A percentile compares a stretch with the other conserved stretches of the same genome.
phyloP scores from a whole-genome alignment of 2,797 vertebrate genomes.

The Anomalospiza imberbis region DNA sequence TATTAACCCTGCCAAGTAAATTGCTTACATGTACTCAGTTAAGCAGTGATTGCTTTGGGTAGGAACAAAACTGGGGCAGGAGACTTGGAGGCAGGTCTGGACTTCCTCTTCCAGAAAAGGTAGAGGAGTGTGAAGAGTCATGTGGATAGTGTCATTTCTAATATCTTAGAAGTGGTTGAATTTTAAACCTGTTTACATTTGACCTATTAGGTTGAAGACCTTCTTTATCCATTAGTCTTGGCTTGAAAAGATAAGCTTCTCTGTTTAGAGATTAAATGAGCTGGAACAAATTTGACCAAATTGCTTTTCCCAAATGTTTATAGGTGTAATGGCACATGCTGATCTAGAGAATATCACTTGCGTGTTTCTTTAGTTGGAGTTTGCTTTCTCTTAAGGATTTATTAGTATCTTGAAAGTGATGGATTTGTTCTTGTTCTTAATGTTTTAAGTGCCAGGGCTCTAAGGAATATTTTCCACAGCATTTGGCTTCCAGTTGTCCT shows the following conservation, averaged over 20 bases:
- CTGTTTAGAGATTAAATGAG: conserved; percentile 6
- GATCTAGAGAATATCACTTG: conserved; percentile 2
- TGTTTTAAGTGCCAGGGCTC: neutral
- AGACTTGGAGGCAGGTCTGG: neutral
- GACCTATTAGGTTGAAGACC: neutral
- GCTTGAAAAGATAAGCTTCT: conserved; percentile 9
- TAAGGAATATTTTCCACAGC: neutral
- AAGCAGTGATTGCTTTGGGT: neutral
- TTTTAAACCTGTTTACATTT: conserved; percentile 7
- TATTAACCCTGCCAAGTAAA: neutral
- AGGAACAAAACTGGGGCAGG: neutral
- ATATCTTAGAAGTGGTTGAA: neutral
- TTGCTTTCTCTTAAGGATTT: neutral
- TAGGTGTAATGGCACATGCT: neutral
- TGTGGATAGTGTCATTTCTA: neutral
- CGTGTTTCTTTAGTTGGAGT: neutral
- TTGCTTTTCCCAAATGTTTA: neutral
- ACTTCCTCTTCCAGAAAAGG: neutral
- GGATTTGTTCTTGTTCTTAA: neutral
- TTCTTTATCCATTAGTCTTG: conserved; percentile 10
- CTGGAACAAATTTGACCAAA: neutral
- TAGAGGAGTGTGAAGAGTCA: neutral
- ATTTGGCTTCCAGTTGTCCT: neutral
- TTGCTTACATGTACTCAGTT: neutral
- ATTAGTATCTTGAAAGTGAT: neutral